Base-by-base conservation (phyloP, 1,140 invertebrate genomes). In the Diabrotica virgifera region DNA sequence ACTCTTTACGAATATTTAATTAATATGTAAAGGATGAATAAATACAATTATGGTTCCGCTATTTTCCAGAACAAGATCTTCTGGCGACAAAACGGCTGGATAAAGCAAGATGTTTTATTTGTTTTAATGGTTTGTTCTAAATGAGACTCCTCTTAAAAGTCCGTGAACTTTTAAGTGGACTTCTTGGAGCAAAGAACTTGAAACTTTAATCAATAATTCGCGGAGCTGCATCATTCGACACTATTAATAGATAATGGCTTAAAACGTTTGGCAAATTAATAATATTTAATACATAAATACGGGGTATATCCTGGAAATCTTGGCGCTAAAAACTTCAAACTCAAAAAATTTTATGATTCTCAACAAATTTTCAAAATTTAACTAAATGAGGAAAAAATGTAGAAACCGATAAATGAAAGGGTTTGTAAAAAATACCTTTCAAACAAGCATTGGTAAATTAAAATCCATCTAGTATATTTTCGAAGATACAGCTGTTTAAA, bases 101-200 rank as follows among this genome's bases (percentile, higher is more conserved):
- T 59, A 62, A 59, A 53, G 67, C 67, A 67, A 64, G 63, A 63
- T 66, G 62, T 55, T 69, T 65, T 64, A 58, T 60, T 35, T 62
- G 59, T 64, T 55, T 51, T 51, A 62, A 55, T 24, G 24, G 24
- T 24, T 24, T 24, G 24, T 69, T 66, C 62, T 53, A 64, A 64
- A 53, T 64, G 57, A 67, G 62, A 62, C 61, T 57, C 53, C 62
- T 66, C 68, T 65, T 57, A 57, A 62, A 40, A 64, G 62, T 61
- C 54, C 64, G 59, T 65, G 63, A 62, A 65, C 63, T 62, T 52
- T 68, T 11, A 65, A 65, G 59, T 53, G 63, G 52, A 12, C 58
- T 61, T 36, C 24, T 46, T 35, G 13, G 40, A 53, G 37, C 13
- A 55, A 40, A 52, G 37, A 38, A 56, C 12, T 24, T 55, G 36